These are phyloP conservation scores for Holcopasites calliopsidis DNA, from an alignment of 1,140 invertebrate species.

Conservation along the genomic window DNA sequence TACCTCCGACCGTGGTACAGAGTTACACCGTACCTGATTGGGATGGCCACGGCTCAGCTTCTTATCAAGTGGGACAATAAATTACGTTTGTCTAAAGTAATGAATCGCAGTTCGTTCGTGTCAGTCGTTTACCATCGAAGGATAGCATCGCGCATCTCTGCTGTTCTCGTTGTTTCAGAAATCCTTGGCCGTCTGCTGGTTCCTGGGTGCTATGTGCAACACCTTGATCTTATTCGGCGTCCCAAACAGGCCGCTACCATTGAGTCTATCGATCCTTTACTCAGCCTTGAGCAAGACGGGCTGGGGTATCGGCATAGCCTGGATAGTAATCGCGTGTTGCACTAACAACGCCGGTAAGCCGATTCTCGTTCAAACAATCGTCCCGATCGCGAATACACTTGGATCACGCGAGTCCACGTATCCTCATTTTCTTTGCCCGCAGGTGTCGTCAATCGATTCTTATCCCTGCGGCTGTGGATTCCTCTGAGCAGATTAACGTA, in stretches of 20 bases:
- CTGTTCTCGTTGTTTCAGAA: slow-evolving; percentile 62
- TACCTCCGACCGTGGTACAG: slow-evolving; percentile 80
- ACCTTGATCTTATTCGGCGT: slow-evolving; percentile 76
- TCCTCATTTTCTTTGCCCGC: slow-evolving; percentile 22
- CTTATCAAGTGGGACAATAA: slow-evolving; percentile 71
- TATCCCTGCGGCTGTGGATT: slow-evolving; percentile 76
- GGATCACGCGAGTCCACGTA: no score
- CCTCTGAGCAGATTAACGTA: slow-evolving; percentile 79
- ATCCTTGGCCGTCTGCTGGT: slow-evolving; percentile 69
- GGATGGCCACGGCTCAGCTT: slow-evolving; percentile 76
- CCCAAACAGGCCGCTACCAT: slow-evolving; percentile 69
- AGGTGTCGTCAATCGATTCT: slow-evolving; percentile 76
- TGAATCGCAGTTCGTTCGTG: no score
- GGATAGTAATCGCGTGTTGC: slow-evolving; percentile 79
- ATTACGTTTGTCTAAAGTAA: slow-evolving; percentile 72
- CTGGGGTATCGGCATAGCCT: slow-evolving; percentile 79
- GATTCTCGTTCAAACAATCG: no score
- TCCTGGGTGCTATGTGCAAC: slow-evolving; percentile 72
- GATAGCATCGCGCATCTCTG: not conserved
- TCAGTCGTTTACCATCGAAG: no score
- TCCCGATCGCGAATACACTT: no score
- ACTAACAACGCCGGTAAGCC: slow-evolving; percentile 75
- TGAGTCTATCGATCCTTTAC: slow-evolving; percentile 74
- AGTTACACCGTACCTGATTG: slow-evolving; percentile 79
- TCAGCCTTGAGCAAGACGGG: slow-evolving; percentile 72